Conservation (phyloP, 64 coral and sea anemone species). For the Anthopleura sola region DNA sequence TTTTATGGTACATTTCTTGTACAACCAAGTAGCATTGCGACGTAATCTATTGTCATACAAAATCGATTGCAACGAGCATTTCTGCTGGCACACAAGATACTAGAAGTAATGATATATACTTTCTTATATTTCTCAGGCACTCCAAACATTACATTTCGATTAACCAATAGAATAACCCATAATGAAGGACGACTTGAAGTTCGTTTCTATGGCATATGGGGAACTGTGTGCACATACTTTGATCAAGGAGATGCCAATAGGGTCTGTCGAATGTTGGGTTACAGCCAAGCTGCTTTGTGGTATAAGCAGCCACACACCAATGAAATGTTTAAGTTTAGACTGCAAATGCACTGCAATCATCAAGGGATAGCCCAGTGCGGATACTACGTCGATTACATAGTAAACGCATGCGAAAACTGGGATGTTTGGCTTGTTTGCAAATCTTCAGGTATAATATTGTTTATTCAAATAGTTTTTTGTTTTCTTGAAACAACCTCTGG, state of each 20-base stretch:
- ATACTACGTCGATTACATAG: background rate
- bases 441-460: background rate
- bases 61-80: too few species aligned
- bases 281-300: background rate
- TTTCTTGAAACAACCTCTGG: background rate
- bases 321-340: background rate
- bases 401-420: background rate
- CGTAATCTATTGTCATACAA: too few species aligned
- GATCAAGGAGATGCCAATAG: background rate
- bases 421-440: background rate
- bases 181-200: background rate
- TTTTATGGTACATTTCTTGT: too few species aligned
- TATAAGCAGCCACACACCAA: background rate
- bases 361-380: background rate
- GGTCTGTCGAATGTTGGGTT: slow-evolving; percentile 5
- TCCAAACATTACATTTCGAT: background rate
- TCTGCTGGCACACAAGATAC: too few species aligned
- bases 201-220: background rate
- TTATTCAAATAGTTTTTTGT: too few species aligned
- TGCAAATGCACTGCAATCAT: background rate
- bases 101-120: background rate
- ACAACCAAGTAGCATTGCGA: too few species aligned
- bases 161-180: background rate
- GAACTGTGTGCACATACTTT: background rate
- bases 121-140: background rate